These are phyloP conservation scores for Apogon hyalosoma DNA, from an alignment of 2,797 vertebrate species.

Conservation along the genomic window DNA sequence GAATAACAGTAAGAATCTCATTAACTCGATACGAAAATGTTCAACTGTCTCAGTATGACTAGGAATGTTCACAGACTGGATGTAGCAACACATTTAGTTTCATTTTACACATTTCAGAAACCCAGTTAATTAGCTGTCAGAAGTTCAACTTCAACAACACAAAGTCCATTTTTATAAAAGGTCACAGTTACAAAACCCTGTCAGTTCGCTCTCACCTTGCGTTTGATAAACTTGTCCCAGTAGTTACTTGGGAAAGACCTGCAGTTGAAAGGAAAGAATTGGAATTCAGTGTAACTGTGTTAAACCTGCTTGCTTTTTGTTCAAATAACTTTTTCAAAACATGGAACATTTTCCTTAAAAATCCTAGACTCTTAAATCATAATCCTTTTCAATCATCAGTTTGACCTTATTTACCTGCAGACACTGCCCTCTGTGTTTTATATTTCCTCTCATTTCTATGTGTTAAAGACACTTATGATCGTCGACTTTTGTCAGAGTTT, in stretches of 20 bases:
- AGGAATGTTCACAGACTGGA: not conserved
- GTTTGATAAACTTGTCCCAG: conserved; percentile 99
- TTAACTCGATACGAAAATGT: not conserved
- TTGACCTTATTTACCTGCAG: too few species aligned
- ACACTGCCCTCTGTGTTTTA: too few species aligned
- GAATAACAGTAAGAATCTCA: not conserved
- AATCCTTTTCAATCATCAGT: too few species aligned
- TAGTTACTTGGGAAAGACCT: conserved; percentile 99
- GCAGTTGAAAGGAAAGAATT: conserved; percentile 8
- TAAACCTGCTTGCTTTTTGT: not conserved
- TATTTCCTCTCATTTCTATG: too few species aligned
- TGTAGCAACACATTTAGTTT: not conserved
- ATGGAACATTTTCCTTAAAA: too few species aligned
- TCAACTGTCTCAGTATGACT: not conserved
- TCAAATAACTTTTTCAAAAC: too few species aligned
- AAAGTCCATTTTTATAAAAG: too few species aligned
- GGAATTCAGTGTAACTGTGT: not conserved
- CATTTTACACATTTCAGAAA: not conserved
- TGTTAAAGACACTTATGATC: too few species aligned
- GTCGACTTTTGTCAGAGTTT: too few species aligned
- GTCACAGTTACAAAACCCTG: not conserved
- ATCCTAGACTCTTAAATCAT: too few species aligned
- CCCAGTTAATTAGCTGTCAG: not conserved
- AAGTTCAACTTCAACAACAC: not conserved
- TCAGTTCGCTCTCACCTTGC: conserved; percentile 83